Conservation (phyloP, 2,888 invertebrate genomes). For the Pheosia gnoma region DNA sequence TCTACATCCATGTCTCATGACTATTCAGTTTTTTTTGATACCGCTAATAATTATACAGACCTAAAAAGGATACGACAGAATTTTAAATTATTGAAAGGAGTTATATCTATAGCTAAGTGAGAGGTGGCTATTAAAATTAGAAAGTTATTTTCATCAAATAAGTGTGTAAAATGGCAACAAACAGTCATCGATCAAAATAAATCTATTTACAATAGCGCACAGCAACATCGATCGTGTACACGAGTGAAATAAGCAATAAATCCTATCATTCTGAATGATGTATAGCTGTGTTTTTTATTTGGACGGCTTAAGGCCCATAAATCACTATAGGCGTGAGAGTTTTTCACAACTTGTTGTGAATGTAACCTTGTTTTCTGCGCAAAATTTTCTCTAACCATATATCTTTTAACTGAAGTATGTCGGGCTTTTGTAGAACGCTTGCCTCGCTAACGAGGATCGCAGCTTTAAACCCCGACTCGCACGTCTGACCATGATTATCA, state of each 20-base stretch:
- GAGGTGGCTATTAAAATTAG: too few relatives aligned
- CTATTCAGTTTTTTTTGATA: too few relatives aligned
- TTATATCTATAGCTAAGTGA: too few relatives aligned
- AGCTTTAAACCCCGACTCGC: too few relatives aligned
- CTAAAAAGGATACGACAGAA: too few relatives aligned
- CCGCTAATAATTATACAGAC: too few relatives aligned
- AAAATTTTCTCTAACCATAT: neutral
- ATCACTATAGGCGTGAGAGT: constrained; percentile 36
- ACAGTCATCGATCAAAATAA: constrained; percentile 2
- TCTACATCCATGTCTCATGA: too few relatives aligned
- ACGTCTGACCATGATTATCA: too few relatives aligned
- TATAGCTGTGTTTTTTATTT: constrained; percentile 39
- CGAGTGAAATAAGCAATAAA: constrained; percentile 35
- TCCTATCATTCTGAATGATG: constrained; percentile 37
- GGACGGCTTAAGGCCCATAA: constrained; percentile 32
- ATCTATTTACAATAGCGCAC: constrained; percentile 11
- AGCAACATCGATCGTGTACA: constrained; percentile 13
- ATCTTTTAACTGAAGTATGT: too few relatives aligned
- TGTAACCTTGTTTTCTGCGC: constrained; percentile 8
- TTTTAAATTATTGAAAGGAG: too few relatives aligned
- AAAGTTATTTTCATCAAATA: neutral
- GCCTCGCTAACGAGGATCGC: too few relatives aligned
- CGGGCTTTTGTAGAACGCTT: too few relatives aligned
- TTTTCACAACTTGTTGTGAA: constrained; percentile 7
- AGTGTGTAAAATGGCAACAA: neutral